Evolutionary conservation across 2,888 invertebrate species (phyloP), one percentile per base, ranked within the genome.

Genomic region (Aelia acuminata): DNA sequence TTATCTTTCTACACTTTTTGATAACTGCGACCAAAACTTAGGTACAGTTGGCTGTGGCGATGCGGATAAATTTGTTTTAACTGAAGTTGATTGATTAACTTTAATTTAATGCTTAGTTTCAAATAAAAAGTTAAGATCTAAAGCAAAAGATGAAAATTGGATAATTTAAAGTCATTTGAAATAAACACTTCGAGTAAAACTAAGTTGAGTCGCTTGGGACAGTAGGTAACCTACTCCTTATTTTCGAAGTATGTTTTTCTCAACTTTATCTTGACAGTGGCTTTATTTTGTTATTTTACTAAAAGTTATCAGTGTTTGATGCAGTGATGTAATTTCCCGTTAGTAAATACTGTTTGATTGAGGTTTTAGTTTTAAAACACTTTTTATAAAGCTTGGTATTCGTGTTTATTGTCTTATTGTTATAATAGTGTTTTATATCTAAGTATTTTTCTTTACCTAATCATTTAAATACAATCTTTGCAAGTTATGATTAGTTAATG

Each of bases 41-140:
- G 53, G 31, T 75, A 87, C 49, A 87, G 87, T 80, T 84, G 84
- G 87, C 87, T 22, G 87, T 87, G 87, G 87, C 87, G 50, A 75
- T 87, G 87, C 80, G 75, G 87, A 84, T 50, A 20, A 87, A 84
- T 75, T 87, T 80, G 50, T 87, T 84, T 84, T 49, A 31, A 50
- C 35, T 87, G 57, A 47, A 70, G 31, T 39, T 39, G 84, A 87
- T 80, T 50, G 87, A 87, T 84, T 75, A 57, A 87, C 39, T 63
- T 39, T 53, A 85, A 35, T 85, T 53, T 53, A 39, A 57, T 53
- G 20, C 0, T 53, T 70, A 31, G 18, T 70, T 53, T 70, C 4
- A 43, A 57, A 53, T 57, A 13, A 39, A 22, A 53, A 80, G 22
- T 43, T n/a, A 35, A n/a, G 43, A n/a, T 43, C n/a, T 80, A n/a